phyloP scores from a whole-genome alignment of 2,113 vertebrate genomes.

The Panurus biarmicus region DNA sequence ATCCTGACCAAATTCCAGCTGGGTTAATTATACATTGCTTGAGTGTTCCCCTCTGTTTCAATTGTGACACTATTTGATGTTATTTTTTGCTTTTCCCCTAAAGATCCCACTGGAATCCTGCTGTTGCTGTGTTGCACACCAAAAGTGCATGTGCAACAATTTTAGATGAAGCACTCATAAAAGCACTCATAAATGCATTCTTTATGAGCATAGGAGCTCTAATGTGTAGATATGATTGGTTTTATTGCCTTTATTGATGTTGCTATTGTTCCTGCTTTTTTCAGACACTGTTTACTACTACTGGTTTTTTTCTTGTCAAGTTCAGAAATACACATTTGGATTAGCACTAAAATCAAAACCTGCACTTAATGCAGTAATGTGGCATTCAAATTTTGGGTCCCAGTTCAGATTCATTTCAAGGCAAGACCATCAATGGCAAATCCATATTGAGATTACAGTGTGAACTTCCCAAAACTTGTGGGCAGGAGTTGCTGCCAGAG shows the following conservation, averaged over 20 bases:
- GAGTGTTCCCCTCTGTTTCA: not conserved
- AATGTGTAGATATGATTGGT: not conserved
- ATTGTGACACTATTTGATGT: not conserved
- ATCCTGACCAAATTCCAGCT: slow-evolving; percentile 28
- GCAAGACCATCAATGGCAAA: not conserved
- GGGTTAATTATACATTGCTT: not conserved
- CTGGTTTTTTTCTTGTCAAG: not conserved
- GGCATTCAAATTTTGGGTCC: not conserved
- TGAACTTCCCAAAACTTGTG: not conserved
- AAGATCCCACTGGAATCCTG: not conserved
- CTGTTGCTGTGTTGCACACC: not conserved
- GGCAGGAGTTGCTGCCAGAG: not conserved
- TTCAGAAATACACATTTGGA: not conserved
- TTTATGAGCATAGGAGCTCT: not conserved
- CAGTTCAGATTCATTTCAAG: not conserved
- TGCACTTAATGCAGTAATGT: not conserved
- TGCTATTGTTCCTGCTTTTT: not conserved
- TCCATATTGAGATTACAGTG: not conserved
- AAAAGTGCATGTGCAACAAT: not conserved
- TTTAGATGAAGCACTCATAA: not conserved
- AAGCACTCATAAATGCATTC: not conserved
- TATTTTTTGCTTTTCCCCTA: not conserved
- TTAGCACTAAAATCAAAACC: not conserved
- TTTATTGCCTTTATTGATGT: not conserved
- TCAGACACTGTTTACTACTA: not conserved